phyloP scores from a whole-genome alignment of 2,888 invertebrate species.

The Hololepta plana region DNA sequence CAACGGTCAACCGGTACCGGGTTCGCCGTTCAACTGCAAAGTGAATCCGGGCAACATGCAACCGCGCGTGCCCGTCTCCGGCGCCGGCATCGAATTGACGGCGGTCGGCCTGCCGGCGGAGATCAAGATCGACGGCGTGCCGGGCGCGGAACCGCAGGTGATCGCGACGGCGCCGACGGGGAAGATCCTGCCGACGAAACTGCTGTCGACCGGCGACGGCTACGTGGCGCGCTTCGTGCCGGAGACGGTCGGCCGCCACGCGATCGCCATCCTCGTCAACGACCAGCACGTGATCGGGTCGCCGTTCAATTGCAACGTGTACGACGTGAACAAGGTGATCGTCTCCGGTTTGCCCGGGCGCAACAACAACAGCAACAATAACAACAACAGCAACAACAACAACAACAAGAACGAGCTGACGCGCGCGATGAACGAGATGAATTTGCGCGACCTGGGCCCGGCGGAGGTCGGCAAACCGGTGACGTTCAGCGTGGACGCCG shows the following conservation, averaged over 20 bases:
- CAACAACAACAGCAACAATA: background rate
- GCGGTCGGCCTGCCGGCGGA: conserved; percentile 46
- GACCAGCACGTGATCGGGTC: conserved; percentile 77
- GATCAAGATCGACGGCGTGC: conserved; percentile 36
- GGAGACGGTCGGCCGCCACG: conserved; percentile 72
- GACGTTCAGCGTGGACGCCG: conserved; percentile 86
- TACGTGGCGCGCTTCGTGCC: conserved; percentile 69
- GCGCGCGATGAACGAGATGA: conserved; percentile 20
- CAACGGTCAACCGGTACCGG: conserved; percentile 60
- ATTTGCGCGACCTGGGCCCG: conserved; percentile 25
- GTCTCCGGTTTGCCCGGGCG: conserved; percentile 40
- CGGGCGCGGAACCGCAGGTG: conserved; percentile 45
- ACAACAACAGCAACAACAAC: conserved; percentile 11
- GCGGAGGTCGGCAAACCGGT: conserved; percentile 67
- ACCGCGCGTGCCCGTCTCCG: conserved; percentile 42
- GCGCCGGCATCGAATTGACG: conserved; percentile 48
- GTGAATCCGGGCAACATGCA: conserved; percentile 45
- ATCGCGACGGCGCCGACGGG: conserved; percentile 73
- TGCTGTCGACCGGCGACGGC: conserved; percentile 47
- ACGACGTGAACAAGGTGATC: conserved; percentile 70
- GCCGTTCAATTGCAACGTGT: conserved; percentile 87
- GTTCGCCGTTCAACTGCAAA: conserved; percentile 87
- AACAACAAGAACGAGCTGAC: conserved; percentile 17
- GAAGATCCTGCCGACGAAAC: conserved; percentile 53
- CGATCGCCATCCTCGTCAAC: conserved; percentile 63